These are phyloP conservation scores for Squalus acanthias DNA, from an alignment of 2,797 vertebrate species.

Conservation along the genomic window DNA sequence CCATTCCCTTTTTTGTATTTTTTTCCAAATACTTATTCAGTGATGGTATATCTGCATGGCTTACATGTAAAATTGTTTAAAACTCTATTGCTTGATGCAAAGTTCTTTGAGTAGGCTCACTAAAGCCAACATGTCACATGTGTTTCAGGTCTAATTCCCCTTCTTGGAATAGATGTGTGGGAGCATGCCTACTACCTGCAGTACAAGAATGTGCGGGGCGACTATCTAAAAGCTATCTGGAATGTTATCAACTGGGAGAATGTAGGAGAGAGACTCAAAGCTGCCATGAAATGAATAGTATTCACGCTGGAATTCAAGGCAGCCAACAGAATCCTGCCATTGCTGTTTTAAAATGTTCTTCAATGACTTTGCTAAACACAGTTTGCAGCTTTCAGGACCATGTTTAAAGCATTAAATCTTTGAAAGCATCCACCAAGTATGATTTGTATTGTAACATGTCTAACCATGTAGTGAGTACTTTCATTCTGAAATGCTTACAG, in stretches of 20 bases:
- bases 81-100: background rate
- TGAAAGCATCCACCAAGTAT: background rate
- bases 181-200: conserved; percentile 98
- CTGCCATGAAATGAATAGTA: conserved; percentile 67
- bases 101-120: background rate
- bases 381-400: background rate
- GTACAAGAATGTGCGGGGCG: conserved; percentile 94
- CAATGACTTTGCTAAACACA: background rate
- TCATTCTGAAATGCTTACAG: background rate
- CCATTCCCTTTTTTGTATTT: background rate
- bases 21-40: background rate
- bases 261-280: conserved; percentile 72
- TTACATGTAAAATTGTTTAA: background rate
- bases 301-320: too few relatives aligned
- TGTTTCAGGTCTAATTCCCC: conserved; percentile 76
- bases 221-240: conserved; percentile 97
- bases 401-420: conserved; percentile 20
- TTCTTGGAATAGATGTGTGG: conserved; percentile 96
- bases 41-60: background rate
- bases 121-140: background rate
- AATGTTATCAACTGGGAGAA: conserved; percentile 95
- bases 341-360: background rate
- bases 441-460: background rate
- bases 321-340: background rate
- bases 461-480: too few relatives aligned